A percentile compares a stretch with the other conserved stretches of the same genome.
These are phyloP conservation scores for Colostygia pectinataria DNA, from an alignment of 2,888 invertebrate genomes.

Conservation along the genomic window DNA sequence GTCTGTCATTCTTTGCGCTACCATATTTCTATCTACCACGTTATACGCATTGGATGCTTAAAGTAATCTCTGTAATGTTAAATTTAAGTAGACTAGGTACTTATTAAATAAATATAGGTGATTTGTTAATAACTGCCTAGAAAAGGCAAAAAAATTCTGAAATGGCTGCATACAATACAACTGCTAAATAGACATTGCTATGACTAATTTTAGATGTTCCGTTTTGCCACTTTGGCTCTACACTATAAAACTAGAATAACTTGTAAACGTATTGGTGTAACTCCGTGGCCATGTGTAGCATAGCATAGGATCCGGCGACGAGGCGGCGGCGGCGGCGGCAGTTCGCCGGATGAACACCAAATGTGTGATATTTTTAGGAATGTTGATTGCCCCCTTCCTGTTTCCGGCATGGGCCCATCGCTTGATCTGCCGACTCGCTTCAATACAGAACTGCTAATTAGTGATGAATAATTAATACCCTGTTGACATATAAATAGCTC, in stretches of 20 bases:
- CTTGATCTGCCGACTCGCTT: constrained; percentile 66
- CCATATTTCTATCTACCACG: too few species aligned
- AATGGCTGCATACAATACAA: too few species aligned
- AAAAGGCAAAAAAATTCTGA: too few species aligned
- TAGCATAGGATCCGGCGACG: constrained; percentile 29
- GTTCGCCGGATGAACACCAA: constrained; percentile 78
- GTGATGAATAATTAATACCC: constrained; percentile 70
- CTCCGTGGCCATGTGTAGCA: constrained; percentile 24
- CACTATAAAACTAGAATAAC: background rate
- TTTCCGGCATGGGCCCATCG: constrained; percentile 67
- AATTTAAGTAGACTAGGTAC: too few species aligned
- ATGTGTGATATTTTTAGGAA: constrained; percentile 82
- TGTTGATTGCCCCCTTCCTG: constrained; percentile 81
- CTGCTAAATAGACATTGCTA: too few species aligned
- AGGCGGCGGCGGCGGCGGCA: constrained; percentile 13
- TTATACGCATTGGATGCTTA: too few species aligned
- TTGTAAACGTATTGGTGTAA: constrained; percentile 1
- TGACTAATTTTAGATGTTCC: too few species aligned
- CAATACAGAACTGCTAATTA: constrained; percentile 71
- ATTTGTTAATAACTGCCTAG: too few species aligned
- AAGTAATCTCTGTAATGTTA: too few species aligned
- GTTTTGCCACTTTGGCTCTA: too few species aligned
- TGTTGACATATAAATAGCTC: constrained; percentile 57
- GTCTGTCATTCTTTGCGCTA: too few species aligned
- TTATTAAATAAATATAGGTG: too few species aligned